phyloP scores from a whole-genome alignment of 2,888 invertebrate genomes.

The Orchestes rusci region DNA sequence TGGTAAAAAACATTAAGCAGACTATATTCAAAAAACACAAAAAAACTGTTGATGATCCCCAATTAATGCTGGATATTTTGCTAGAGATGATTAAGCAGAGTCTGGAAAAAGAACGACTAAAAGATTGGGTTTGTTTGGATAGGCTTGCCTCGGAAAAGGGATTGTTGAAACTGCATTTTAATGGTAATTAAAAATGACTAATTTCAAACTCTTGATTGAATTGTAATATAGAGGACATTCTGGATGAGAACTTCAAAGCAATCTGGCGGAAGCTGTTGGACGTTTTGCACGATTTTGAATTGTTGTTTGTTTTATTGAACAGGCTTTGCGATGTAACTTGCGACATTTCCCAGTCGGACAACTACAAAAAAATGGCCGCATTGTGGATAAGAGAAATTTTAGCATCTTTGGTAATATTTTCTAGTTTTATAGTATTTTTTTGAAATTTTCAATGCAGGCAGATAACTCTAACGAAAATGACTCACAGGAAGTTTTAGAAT shows the following conservation, averaged over 20 bases:
- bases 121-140: conserved; percentile 6
- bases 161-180: conserved; percentile 8
- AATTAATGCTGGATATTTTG: conserved; percentile 10
- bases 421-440: no score
- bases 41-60: conserved; percentile 2
- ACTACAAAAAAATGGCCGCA: conserved; percentile 29
- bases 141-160: conserved; percentile 8
- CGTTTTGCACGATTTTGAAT: conserved; percentile 46
- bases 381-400: conserved; percentile 36
- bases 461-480: no score
- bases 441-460: no score
- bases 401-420: conserved; percentile 24
- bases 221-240: no score
- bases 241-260: conserved; percentile 33
- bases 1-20: conserved; percentile 7
- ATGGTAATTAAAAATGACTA: no score
- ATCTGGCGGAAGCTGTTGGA: conserved; percentile 45
- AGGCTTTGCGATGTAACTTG: conserved; percentile 28
- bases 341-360: conserved; percentile 19
- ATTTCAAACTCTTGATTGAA: no score
- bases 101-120: conserved; percentile 2
- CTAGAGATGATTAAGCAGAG: conserved; percentile 8
- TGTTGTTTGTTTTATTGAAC: conserved; percentile 44
- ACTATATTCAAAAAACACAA: conserved; percentile 10
- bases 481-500: no score